Evolutionary conservation across 2,888 invertebrate genomes (phyloP), one percentile per base, ranked within the genome.

Genomic region (Dione juno): DNA sequence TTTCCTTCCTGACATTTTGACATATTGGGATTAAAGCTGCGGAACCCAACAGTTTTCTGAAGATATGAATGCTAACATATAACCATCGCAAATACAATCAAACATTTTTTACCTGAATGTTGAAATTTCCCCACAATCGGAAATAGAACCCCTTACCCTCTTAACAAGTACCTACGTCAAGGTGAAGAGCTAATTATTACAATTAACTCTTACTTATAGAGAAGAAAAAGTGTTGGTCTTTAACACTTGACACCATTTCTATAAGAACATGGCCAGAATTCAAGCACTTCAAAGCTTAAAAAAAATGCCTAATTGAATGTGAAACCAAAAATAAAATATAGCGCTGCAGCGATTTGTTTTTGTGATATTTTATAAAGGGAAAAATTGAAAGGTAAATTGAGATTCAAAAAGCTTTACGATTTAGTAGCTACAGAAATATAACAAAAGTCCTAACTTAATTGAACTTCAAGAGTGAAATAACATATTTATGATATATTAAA

Each of bases 291-390:
- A 65, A 58, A 65, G 52, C 58, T 68, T 65, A 5, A 28, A 28
- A 28, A 28, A 28, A 28, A 28, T 28, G 28, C 28, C 3, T 28
- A 28, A 28, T 28, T 28, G 28, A 28, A 28, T 28, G 28, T 28
- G 28, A 41, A 71, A 66, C 71, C 59, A 68, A 68, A 71, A 71
- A 64, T 53, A 65, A 63, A 52, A 58, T 59, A 43, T 37, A 48
- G 40, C 50, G 52, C 64, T 58, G 53, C 52, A 45, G 37, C 21
- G 45, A 66, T 66, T 53, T 54, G 54, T n/a, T n/a, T n/a, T n/a
- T 45, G 43, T 57, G n/a, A 66, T 13, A 54, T 43, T 28, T 21
- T 43, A 7, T 45, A 54, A 28, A 45, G 35, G 41, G 16, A 21
- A 11, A 45, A 66, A 35, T 54, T 45, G 45, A 57, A 45, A 57